Evolutionary conservation across 2,113 vertebrate species (phyloP).

Genomic region (Pseudopodoces humilis): DNA sequence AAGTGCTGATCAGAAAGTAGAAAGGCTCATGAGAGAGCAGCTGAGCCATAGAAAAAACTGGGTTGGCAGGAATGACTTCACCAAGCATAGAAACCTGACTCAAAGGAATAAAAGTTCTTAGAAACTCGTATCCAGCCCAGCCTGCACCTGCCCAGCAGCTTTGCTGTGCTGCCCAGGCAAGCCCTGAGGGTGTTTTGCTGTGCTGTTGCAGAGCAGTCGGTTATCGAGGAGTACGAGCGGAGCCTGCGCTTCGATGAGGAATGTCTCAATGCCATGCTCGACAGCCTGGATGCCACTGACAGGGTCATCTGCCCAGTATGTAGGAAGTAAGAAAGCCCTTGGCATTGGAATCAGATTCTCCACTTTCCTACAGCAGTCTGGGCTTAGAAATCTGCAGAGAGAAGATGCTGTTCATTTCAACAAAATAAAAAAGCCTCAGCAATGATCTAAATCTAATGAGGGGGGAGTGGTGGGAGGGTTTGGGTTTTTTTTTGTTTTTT

Average conservation of each 20-base stretch:
- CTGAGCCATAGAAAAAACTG: accelerated
- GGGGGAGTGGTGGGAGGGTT: neutral
- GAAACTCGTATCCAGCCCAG: accelerated
- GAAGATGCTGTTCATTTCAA: neutral
- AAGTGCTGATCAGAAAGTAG: neutral
- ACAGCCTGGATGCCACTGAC: conserved; percentile 75
- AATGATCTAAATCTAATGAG: accelerated
- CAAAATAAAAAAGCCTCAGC: neutral
- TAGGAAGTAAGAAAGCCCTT: conserved; percentile 77
- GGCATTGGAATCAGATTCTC: neutral
- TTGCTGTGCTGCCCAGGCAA: neutral
- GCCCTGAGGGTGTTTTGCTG: neutral
- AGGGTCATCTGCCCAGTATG: conserved; percentile 88
- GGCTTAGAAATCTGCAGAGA: neutral
- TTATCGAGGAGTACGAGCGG: conserved; percentile 84
- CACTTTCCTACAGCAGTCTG: neutral
- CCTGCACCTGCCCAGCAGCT: neutral
- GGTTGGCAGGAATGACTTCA: neutral
- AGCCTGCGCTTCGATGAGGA: conserved; percentile 84
- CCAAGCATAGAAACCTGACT: neutral
- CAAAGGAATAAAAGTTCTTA: neutral
- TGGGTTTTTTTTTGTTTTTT: neutral
- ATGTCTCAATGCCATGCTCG: conserved; percentile 81
- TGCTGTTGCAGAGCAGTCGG: conserved; percentile 76
- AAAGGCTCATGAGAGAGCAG: accelerated